A percentile compares a stretch with the other conserved stretches of the same genome.
phyloP scores from a whole-genome alignment of 2,797 vertebrate genomes.

The Rhinella marina region DNA sequence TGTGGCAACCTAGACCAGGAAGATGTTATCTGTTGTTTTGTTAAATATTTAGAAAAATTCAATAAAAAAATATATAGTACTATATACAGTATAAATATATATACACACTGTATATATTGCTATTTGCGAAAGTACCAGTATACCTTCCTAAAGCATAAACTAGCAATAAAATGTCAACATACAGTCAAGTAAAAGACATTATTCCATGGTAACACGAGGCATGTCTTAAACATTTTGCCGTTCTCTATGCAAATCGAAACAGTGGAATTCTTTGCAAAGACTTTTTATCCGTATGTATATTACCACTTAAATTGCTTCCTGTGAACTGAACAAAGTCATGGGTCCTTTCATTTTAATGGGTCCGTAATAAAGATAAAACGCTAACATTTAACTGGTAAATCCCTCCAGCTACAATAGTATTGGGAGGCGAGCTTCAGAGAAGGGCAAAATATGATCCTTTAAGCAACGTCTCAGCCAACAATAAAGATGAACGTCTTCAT shows the following conservation, averaged over 20 bases:
- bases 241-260: constrained; percentile 74
- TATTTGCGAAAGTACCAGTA: constrained; percentile 27
- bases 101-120: not conserved
- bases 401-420: constrained; percentile 79
- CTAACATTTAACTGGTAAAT: constrained; percentile 78
- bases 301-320: constrained; percentile 77
- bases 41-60: too few relatives aligned
- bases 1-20: too few relatives aligned
- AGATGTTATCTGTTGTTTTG: too few relatives aligned
- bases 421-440: constrained; percentile 68
- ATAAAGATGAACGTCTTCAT: constrained; percentile 59
- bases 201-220: constrained; percentile 70
- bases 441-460: constrained; percentile 69
- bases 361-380: constrained; percentile 83
- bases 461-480: constrained; percentile 67
- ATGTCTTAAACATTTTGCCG: constrained; percentile 72
- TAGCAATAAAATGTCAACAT: constrained; percentile 66
- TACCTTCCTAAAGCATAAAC: constrained; percentile 41
- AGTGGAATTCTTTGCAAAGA: constrained; percentile 75
- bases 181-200: constrained; percentile 74
- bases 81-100: not conserved
- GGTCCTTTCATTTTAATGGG: constrained; percentile 82
- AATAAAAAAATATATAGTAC: not conserved
- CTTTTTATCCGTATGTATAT: constrained; percentile 73
- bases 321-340: constrained; percentile 75